A percentile compares a stretch with the other conserved stretches of the same genome.
phyloP scores from a whole-genome alignment of 2,888 invertebrate species.

The Auanema sp. region DNA sequence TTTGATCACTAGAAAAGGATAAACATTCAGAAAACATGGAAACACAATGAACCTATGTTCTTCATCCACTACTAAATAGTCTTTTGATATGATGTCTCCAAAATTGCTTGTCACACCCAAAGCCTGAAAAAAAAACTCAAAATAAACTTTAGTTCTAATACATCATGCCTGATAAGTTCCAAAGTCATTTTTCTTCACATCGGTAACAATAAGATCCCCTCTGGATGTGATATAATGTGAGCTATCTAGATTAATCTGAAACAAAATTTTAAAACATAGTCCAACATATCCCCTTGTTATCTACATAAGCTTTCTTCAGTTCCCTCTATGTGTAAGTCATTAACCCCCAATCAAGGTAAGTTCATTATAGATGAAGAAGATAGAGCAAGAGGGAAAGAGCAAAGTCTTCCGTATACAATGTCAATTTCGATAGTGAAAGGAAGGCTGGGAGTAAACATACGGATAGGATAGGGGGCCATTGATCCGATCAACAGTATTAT shows the following conservation, averaged over 20 bases:
- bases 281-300: too few species aligned
- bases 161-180: conserved; percentile 30
- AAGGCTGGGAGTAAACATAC: too few species aligned
- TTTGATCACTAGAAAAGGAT: neutral
- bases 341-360: too few species aligned
- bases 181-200: conserved; percentile 27
- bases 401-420: neutral
- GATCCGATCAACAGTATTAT: too few species aligned
- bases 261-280: too few species aligned
- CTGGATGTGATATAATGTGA: conserved; percentile 46
- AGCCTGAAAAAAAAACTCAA: neutral
- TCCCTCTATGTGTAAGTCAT: neutral
- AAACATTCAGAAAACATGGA: neutral
- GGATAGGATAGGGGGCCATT: too few species aligned
- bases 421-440: too few species aligned
- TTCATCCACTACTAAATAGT: conserved; percentile 23
- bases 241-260: conserved; percentile 31
- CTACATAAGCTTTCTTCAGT: neutral
- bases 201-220: conserved; percentile 51
- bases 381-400: neutral
- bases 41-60: neutral
- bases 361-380: too few species aligned
- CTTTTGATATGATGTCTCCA: conserved; percentile 26
- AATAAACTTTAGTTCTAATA: neutral
- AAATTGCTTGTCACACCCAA: conserved; percentile 25